Conservation (phyloP, 1,140 invertebrate genomes). For the Nautilus pompilius region DNA sequence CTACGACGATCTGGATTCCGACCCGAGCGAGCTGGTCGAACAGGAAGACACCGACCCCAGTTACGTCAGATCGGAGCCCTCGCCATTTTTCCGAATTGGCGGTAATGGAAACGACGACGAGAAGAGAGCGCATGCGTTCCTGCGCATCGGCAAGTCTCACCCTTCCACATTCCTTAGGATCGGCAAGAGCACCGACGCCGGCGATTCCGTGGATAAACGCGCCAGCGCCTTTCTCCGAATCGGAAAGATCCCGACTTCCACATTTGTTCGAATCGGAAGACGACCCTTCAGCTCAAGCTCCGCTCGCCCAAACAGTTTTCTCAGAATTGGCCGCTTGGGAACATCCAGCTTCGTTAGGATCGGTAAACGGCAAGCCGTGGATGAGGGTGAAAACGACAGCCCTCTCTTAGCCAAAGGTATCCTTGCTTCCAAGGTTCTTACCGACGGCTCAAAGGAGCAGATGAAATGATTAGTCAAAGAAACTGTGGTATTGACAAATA, state of each 20-base stretch:
- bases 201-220: conserved; percentile 1
- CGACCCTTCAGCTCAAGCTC: neutral
- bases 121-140: conserved; percentile 1
- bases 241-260: conserved; percentile 24
- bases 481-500: no score
- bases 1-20: neutral
- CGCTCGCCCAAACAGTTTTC: conserved; percentile 4
- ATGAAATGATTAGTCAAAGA: no score
- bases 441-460: no score
- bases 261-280: conserved; percentile 18
- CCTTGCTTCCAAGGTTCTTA: no score
- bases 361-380: conserved; percentile 15
- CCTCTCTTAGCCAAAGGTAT: no score
- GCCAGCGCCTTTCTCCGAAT: conserved; percentile 22
- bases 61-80: conserved; percentile 5
- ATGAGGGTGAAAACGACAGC: no score
- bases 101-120: neutral
- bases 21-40: neutral
- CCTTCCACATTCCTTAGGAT: conserved; percentile 11
- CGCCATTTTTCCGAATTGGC: conserved; percentile 9
- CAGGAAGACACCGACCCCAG: conserved; percentile 4
- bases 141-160: conserved; percentile 10
- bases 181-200: conserved; percentile 1
- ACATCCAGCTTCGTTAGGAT: conserved; percentile 25
- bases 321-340: conserved; percentile 6